Percentiles rank a stretch among this genome's conserved stretches.
These are phyloP conservation scores for Sterna hirundo DNA, from an alignment of 2,113 vertebrate species.

Conservation along the genomic window DNA sequence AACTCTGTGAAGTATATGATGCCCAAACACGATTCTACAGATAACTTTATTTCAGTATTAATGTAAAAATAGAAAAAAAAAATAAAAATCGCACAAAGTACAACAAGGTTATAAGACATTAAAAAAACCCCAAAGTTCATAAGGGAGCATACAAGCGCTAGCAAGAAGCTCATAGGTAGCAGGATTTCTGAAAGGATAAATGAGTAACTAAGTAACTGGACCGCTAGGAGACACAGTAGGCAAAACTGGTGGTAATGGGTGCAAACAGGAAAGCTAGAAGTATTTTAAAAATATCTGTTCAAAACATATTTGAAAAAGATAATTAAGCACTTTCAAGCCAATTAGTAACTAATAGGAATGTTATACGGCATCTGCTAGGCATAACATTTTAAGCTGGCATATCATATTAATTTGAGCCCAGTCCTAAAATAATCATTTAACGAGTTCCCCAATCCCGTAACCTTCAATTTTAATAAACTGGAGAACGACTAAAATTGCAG, in stretches of 20 bases:
- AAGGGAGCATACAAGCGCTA: background rate
- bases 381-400: background rate
- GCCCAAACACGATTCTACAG: background rate
- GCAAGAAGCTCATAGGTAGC: background rate
- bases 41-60: background rate
- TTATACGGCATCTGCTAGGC: constrained; percentile 6
- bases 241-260: background rate
- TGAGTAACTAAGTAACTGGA: background rate
- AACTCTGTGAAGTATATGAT: background rate
- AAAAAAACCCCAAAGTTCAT: background rate
- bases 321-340: constrained; percentile 12
- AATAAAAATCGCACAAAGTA: no score
- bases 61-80: background rate
- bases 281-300: background rate
- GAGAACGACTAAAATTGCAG: background rate
- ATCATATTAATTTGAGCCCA: background rate
- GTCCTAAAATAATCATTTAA: constrained; percentile 1
- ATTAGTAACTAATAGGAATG: constrained; percentile 22
- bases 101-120: background rate
- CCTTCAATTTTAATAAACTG: background rate
- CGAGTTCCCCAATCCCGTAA: background rate
- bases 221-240: background rate
- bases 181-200: background rate
- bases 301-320: background rate
- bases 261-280: background rate